These are phyloP conservation scores for Gadus chalcogrammus DNA, from an alignment of 2,113 vertebrate species.

Conservation along the genomic window DNA sequence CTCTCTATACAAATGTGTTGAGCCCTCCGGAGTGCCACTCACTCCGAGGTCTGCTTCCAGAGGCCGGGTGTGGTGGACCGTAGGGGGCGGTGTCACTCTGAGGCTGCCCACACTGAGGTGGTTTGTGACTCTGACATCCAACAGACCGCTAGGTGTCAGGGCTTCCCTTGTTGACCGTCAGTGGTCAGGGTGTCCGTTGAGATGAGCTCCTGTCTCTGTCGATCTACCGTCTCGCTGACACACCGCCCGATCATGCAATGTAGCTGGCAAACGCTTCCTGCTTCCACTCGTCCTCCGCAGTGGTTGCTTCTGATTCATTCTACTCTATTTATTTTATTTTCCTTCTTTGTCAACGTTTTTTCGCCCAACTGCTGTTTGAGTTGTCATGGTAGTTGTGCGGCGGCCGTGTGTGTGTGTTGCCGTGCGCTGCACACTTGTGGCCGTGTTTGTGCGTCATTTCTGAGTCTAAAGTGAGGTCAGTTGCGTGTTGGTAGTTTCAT, in stretches of 20 bases:
- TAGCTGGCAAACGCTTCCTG: slow-evolving; percentile 87
- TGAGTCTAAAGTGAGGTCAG: no score
- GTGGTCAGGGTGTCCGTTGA: no score
- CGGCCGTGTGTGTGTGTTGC: neutral
- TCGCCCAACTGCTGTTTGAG: neutral
- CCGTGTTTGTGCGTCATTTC: no score
- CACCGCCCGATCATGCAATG: slow-evolving; percentile 70
- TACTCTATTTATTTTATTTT: neutral
- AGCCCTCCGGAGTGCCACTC: no score
- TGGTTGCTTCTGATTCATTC: slow-evolving; percentile 30
- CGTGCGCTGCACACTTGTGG: no score
- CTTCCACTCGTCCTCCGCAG: neutral
- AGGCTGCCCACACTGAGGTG: neutral
- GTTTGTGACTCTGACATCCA: neutral
- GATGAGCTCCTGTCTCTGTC: slow-evolving; percentile 23
- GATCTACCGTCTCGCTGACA: slow-evolving; percentile 50
- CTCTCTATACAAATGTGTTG: no score
- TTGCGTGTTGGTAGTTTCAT: no score
- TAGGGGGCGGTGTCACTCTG: no score
- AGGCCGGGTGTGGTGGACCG: no score
- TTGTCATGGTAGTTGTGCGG: neutral
- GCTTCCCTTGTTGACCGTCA: no score
- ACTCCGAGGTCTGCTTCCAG: no score
- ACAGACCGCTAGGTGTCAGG: neutral
- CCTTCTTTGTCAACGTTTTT: slow-evolving; percentile 6